Conservation (phyloP, 2,888 invertebrate genomes). For the Acronicta leporina region DNA sequence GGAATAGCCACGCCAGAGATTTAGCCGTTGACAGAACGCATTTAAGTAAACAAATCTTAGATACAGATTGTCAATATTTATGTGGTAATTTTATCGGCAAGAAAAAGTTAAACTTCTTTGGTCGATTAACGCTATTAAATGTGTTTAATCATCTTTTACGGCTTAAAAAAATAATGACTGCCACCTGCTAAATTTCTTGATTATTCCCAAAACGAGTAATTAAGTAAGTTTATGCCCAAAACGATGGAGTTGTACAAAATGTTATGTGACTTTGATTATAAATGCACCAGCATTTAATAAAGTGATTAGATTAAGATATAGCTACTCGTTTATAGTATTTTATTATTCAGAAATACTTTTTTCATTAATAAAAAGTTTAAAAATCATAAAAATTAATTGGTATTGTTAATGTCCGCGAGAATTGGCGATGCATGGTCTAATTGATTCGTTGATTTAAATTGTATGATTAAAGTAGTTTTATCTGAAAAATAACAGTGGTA, state of each 20-base stretch:
- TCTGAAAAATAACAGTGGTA: constrained; percentile 50
- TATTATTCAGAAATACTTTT: constrained; percentile 61
- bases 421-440: constrained; percentile 61
- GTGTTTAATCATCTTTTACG: not conserved
- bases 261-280: constrained; percentile 29
- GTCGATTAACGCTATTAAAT: constrained; percentile 1
- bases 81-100: not conserved
- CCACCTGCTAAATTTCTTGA: constrained; percentile 39
- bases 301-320: constrained; percentile 60
- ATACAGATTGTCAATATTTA: not conserved
- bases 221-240: not conserved
- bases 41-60: not conserved
- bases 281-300: constrained; percentile 62
- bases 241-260: constrained; percentile 45
- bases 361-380: constrained; percentile 61
- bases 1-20: constrained; percentile 54
- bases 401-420: constrained; percentile 63
- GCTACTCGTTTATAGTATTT: constrained; percentile 62
- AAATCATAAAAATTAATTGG: constrained; percentile 64
- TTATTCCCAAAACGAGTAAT: constrained; percentile 8
- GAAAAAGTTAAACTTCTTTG: not conserved
- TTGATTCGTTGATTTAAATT: constrained; percentile 51
- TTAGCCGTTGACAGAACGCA: constrained; percentile 36
- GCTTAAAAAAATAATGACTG: not conserved
- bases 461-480: constrained; percentile 54